phyloP scores from a whole-genome alignment of 2,113 vertebrate species.

The Hyaena hyaena region DNA sequence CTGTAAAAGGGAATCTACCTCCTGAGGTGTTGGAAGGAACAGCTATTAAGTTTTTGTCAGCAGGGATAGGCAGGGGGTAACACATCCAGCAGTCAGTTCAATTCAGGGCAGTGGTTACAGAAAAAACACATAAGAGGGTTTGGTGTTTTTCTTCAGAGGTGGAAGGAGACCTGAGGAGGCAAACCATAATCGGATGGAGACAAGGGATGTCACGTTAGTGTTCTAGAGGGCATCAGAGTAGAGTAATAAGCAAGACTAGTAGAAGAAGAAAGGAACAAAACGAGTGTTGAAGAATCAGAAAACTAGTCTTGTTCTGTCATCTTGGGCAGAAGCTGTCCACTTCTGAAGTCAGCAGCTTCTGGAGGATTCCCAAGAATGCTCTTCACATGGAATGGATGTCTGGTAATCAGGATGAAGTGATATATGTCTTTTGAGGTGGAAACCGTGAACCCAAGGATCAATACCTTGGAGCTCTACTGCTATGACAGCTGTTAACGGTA shows the following conservation, averaged over 20 bases:
- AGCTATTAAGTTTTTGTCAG: slow-evolving; percentile 61
- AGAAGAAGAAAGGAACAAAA: slow-evolving; percentile 22
- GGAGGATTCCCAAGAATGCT: neutral
- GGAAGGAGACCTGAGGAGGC: neutral
- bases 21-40: slow-evolving; percentile 50
- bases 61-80: neutral
- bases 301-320: slow-evolving; percentile 18
- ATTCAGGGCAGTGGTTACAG: slow-evolving; percentile 20
- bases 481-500: neutral
- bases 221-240: slow-evolving; percentile 32
- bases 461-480: neutral
- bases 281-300: neutral
- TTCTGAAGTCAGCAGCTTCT: neutral
- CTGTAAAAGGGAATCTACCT: slow-evolving; percentile 54
- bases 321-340: neutral
- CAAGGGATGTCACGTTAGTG: slow-evolving; percentile 19
- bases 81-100: slow-evolving; percentile 4
- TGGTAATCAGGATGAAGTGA: neutral
- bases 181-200: slow-evolving; percentile 33
- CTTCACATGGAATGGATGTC: neutral
- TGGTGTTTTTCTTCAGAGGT: slow-evolving; percentile 2
- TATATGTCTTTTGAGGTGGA: neutral
- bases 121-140: neutral
- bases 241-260: neutral
- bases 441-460: neutral